These are phyloP conservation scores for Crotalus viridis DNA, from an alignment of 2,113 vertebrate species.

Conservation along the genomic window DNA sequence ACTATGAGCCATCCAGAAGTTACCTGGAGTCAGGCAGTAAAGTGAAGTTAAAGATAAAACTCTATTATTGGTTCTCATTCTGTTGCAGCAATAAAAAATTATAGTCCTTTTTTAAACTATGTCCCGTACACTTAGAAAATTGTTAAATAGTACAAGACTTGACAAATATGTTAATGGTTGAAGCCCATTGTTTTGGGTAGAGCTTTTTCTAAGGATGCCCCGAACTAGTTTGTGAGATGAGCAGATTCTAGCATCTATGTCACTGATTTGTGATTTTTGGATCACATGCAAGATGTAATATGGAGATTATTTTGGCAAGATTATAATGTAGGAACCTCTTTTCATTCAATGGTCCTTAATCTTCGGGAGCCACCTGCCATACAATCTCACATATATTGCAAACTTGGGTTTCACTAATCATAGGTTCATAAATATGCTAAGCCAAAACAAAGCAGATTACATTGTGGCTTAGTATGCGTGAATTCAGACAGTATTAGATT, in stretches of 20 bases:
- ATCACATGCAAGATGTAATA: neutral
- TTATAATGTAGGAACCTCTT: neutral
- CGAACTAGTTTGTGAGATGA: neutral
- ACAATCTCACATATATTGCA: neutral
- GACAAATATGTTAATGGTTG: neutral
- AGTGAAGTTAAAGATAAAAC: neutral
- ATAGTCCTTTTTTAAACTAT: neutral
- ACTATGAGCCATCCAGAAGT: neutral
- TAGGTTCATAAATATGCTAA: neutral
- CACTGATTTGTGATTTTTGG: neutral
- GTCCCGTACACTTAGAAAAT: neutral
- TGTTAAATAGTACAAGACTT: neutral
- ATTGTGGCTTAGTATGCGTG: neutral
- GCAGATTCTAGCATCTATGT: neutral
- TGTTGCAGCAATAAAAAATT: neutral
- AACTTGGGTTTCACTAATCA: neutral
- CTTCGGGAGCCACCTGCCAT: neutral
- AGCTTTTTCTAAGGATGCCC: neutral
- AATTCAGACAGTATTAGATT: neutral
- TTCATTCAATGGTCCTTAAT: neutral
- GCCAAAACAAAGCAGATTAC: neutral
- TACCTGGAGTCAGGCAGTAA: neutral
- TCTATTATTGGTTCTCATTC: neutral
- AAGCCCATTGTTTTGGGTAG: neutral
- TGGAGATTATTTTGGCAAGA: neutral